Evolutionary conservation across 2,888 invertebrate genomes (phyloP).

Genomic region (Hoplodrina blanda): DNA sequence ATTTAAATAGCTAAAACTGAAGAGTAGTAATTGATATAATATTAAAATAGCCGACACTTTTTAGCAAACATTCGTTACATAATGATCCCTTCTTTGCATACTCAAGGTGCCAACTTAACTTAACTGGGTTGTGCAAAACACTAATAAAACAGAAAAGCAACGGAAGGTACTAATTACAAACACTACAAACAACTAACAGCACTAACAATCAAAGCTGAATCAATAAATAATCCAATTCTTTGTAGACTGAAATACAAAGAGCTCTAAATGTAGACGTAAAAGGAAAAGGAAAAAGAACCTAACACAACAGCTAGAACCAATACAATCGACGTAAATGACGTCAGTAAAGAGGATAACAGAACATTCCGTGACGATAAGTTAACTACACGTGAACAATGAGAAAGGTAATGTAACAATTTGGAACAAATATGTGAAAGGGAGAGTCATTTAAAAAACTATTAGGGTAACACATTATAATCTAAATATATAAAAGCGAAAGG

Average conservation of each 20-base stretch:
- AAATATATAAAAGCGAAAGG: too few relatives aligned
- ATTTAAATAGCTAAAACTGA: too few relatives aligned
- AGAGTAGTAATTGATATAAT: too few relatives aligned
- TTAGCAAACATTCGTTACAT: too few relatives aligned
- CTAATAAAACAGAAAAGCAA: background rate
- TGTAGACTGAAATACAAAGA: slow-evolving; percentile 22
- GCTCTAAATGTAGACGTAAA: background rate
- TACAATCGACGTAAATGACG: slow-evolving; percentile 9
- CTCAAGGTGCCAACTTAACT: too few relatives aligned
- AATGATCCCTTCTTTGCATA: too few relatives aligned
- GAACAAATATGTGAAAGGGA: slow-evolving; percentile 7
- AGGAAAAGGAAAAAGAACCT: background rate
- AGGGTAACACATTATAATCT: background rate
- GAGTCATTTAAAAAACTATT: slow-evolving; percentile 3
- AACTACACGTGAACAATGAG: slow-evolving; percentile 11
- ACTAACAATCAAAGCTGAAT: slow-evolving; percentile 3
- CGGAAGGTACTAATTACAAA: background rate
- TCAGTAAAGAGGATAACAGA: slow-evolving; percentile 9
- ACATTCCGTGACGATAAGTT: slow-evolving; percentile 26
- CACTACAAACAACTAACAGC: background rate
- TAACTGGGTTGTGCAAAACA: background rate
- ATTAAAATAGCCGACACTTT: too few relatives aligned
- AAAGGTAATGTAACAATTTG: slow-evolving; percentile 2
- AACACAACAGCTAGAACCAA: slow-evolving; percentile 7
- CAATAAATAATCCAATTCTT: background rate